Evolutionary conservation across 2,797 vertebrate species (phyloP).

Genomic region (Acanthurus lineatus): DNA sequence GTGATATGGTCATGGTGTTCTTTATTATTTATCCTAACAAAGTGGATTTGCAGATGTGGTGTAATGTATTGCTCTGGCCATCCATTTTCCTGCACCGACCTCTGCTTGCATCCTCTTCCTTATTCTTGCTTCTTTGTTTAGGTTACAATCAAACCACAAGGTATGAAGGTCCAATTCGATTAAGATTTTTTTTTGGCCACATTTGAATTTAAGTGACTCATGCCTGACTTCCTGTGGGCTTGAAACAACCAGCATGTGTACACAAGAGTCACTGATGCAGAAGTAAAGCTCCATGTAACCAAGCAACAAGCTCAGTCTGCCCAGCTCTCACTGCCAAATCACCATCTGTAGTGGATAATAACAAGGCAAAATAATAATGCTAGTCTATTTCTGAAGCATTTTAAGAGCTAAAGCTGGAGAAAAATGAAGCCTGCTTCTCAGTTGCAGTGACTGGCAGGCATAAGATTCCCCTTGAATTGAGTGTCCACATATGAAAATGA

Average conservation of each 20-base stretch:
- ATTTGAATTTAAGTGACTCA: constrained; percentile 6
- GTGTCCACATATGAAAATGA: neutral
- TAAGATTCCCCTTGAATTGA: neutral
- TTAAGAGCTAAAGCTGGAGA: constrained; percentile 12
- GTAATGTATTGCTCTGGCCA: constrained; percentile 79
- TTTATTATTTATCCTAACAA: constrained; percentile 69
- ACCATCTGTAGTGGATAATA: constrained; percentile 12
- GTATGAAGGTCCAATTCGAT: neutral
- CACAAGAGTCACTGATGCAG: constrained; percentile 14
- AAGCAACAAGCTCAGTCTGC: constrained; percentile 50
- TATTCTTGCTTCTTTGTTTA: neutral
- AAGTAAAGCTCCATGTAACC: constrained; percentile 33
- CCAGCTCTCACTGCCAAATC: constrained; percentile 18
- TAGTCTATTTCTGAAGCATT: constrained; percentile 2
- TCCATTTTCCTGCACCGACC: constrained; percentile 41
- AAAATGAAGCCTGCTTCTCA: neutral
- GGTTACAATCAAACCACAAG: constrained; percentile 8
- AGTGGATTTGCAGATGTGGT: constrained; percentile 68
- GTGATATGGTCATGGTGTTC: constrained; percentile 72
- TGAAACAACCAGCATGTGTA: constrained; percentile 5
- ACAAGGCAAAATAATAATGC: constrained; percentile 9
- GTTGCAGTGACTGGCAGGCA: neutral
- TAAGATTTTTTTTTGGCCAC: neutral
- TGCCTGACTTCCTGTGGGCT: constrained; percentile 12
- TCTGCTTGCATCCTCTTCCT: constrained; percentile 56